A percentile compares a stretch with the other conserved stretches of the same genome.
phyloP scores from a whole-genome alignment of 2,113 vertebrate species.

The Hydrolagus affinis region DNA sequence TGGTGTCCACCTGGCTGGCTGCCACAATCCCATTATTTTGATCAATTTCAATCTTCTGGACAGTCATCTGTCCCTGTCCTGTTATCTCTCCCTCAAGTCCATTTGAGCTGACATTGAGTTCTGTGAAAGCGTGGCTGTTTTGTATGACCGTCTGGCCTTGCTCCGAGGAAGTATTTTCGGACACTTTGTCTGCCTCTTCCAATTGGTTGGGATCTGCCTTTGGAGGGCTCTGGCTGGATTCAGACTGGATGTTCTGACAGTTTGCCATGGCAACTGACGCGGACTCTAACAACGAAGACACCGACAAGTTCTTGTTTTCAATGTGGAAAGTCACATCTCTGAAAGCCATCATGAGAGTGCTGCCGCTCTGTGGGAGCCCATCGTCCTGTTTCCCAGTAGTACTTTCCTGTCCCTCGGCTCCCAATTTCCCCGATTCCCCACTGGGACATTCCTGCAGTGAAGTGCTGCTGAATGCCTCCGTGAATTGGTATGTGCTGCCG shows the following conservation, averaged over 20 bases:
- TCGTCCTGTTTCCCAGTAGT: constrained; percentile 55
- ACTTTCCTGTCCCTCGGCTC: constrained; percentile 54
- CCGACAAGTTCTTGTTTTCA: constrained; percentile 88
- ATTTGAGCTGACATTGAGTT: constrained; percentile 37
- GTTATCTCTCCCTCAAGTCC: constrained; percentile 34
- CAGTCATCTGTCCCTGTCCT: constrained; percentile 36
- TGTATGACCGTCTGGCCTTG: constrained; percentile 23
- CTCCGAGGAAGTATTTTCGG: background rate
- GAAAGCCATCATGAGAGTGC: constrained; percentile 96
- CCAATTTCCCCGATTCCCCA: constrained; percentile 59
- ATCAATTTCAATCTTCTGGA: constrained; percentile 48
- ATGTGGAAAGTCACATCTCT: constrained; percentile 94
- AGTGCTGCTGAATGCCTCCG: constrained; percentile 67
- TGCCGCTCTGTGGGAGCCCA: constrained; percentile 71
- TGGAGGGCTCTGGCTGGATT: constrained; percentile 38
- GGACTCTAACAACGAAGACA: constrained; percentile 72
- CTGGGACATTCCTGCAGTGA: constrained; percentile 48
- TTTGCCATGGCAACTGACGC: constrained; percentile 81
- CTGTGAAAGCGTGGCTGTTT: constrained; percentile 38
- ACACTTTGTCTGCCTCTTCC: constrained; percentile 53
- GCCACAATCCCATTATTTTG: constrained; percentile 43
- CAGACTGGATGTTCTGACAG: constrained; percentile 50
- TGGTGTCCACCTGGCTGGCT: constrained; percentile 54
- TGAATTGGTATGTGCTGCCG: constrained; percentile 71
- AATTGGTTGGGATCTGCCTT: constrained; percentile 43